Evolutionary conservation across 1,140 invertebrate genomes (phyloP), one percentile per base, ranked within the genome.

Genomic region (Aphaenogaster ashmeadi): DNA sequence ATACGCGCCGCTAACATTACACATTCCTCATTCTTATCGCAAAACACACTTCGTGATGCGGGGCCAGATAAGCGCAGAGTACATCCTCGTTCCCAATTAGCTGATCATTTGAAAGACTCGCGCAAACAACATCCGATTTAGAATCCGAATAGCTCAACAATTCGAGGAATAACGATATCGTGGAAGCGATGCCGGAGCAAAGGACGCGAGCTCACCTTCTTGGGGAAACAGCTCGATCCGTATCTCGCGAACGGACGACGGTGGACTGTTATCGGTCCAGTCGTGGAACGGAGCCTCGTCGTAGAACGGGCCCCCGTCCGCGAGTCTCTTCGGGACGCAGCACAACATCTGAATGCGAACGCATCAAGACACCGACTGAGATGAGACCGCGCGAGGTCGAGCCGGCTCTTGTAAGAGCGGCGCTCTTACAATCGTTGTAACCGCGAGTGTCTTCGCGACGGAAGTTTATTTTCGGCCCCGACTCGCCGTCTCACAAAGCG

Each of bases 261-360:
- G 62, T 52, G 58, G 21, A 50, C 11, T n/a, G 47, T 71, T 74
- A 85, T 41, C 33, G 1, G 2, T 5, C 3, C 54, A 71, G 77
- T 90, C 87, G 33, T 66, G 27, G 18, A 66, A 79, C 47, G 74
- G 60, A 36, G 27, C 13, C 11, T 77, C 86, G 74, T 91, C 69
- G 36, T 88, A 80, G 50, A 86, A 87, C 18, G 87, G 85, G 8
- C 87, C 87, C 44, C 69, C 83, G 60, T 89, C 86, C 88, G 88
- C 89, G 54, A 91, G 89, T 77, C 91, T 93, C 78, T 91, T 93
- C 78, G 94, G 93, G 44, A 95, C 93, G 64, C 94, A 95, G 84
- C 94, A 95, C 87, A 94, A 89, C 94, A 95, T 95, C 83, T 89
- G 87, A 80, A 60, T 66, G 87, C 75, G 80, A 79, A 62, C 64